These are phyloP conservation scores for Melierax canorus DNA, from an alignment of 2,113 vertebrate species.

Conservation along the genomic window DNA sequence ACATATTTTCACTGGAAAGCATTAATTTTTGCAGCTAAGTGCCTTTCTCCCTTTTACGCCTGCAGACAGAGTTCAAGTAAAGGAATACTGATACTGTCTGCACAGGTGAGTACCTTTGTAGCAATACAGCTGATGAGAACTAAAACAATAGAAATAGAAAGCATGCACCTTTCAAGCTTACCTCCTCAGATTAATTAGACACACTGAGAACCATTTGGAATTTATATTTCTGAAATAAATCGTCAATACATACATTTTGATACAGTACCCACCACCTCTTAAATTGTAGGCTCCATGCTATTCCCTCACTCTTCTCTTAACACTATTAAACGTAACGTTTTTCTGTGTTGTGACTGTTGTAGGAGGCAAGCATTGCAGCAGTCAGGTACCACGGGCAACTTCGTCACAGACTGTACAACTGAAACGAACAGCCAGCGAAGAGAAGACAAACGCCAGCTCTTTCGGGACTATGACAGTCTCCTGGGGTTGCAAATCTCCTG, in stretches of 20 bases:
- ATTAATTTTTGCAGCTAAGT: constrained; percentile 18
- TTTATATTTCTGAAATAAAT: background rate
- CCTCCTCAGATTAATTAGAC: background rate
- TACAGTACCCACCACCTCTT: background rate
- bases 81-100: background rate
- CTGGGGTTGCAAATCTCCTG: background rate
- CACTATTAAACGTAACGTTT: background rate
- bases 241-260: background rate
- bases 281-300: rapidly evolving
- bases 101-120: background rate
- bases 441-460: background rate
- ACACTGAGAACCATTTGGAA: background rate
- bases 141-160: background rate
- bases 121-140: background rate
- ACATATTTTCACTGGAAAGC: background rate
- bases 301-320: background rate
- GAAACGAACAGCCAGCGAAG: background rate
- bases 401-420: background rate
- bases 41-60: background rate
- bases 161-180: background rate
- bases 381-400: background rate
- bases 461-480: background rate
- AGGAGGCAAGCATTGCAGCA: background rate
- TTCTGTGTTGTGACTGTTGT: background rate
- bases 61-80: background rate